Percentiles rank a stretch among this genome's conserved stretches.
These are phyloP conservation scores for Conger conger DNA, from an alignment of 2,113 vertebrate species.

Conservation along the genomic window DNA sequence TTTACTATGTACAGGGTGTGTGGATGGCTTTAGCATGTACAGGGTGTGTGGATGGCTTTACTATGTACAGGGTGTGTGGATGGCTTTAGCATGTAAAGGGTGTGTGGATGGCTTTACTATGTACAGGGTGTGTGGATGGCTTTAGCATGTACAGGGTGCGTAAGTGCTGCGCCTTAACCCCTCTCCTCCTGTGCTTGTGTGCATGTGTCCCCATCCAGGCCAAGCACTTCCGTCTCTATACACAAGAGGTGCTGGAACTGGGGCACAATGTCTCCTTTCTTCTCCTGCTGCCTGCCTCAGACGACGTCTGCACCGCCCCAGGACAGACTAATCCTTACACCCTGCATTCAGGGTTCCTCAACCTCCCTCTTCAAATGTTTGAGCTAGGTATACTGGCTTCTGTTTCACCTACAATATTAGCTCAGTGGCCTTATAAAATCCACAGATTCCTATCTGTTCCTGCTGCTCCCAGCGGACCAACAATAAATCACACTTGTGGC, in stretches of 20 bases:
- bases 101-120: neutral
- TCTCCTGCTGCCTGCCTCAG: conserved; percentile 92
- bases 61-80: neutral
- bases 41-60: neutral
- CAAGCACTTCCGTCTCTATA: conserved; percentile 93
- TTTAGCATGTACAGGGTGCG: neutral
- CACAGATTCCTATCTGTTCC: conserved; percentile 86
- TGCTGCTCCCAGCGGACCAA: conserved; percentile 77
- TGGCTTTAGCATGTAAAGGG: neutral
- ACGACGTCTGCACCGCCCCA: conserved; percentile 95
- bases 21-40: neutral
- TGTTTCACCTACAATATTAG: conserved; percentile 73
- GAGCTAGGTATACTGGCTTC: conserved; percentile 82
- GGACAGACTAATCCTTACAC: conserved; percentile 97
- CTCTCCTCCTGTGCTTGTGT: conserved; percentile 71
- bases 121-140: conserved; percentile 1
- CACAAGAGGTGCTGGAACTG: conserved; percentile 96
- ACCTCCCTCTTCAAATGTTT: conserved; percentile 99
- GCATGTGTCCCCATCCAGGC: conserved; percentile 84
- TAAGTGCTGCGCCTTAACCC: conserved; percentile 72
- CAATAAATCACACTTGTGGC: conserved; percentile 82
- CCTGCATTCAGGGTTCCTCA: conserved; percentile 90
- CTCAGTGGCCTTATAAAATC: conserved; percentile 84
- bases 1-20: neutral
- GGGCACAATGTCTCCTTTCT: conserved; percentile 96